A percentile compares a stretch with the other conserved stretches of the same genome.
phyloP scores from a whole-genome alignment of 2,113 vertebrate genomes.

The Epinephelus lanceolatus region DNA sequence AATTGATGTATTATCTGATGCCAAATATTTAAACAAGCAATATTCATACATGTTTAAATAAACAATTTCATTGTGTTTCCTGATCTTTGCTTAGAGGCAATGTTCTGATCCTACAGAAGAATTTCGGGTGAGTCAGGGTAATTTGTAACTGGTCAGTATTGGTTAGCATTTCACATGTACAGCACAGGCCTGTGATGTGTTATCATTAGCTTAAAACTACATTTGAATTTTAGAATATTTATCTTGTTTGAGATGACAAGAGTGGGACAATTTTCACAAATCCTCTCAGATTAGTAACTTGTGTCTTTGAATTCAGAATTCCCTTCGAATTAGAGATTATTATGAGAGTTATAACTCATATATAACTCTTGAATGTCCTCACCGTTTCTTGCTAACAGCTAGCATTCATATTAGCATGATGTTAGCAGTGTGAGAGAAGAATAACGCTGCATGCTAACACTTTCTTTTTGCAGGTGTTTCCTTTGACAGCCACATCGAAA shows the following conservation, averaged over 20 bases:
- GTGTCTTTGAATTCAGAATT: background rate
- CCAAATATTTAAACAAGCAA: too few species aligned
- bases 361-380: background rate
- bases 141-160: too few species aligned
- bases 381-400: slow-evolving; percentile 5
- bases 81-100: too few species aligned
- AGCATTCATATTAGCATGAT: slow-evolving; percentile 21
- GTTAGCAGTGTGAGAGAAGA: slow-evolving; percentile 6
- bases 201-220: background rate
- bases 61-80: too few species aligned
- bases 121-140: too few species aligned
- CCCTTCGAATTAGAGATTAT: too few species aligned
- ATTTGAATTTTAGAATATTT: background rate
- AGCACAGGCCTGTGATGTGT: background rate
- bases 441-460: background rate
- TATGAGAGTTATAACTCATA: too few species aligned
- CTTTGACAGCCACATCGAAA: slow-evolving; percentile 30
- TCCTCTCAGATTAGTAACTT: background rate
- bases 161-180: too few species aligned
- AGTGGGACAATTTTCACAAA: background rate
- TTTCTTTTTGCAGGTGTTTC: background rate
- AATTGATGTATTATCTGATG: too few species aligned
- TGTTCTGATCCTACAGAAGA: too few species aligned
- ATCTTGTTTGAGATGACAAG: background rate
- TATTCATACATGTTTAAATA: too few species aligned